Conservation (phyloP, 2,797 vertebrate species). For the Gadopsis bispinosus region DNA sequence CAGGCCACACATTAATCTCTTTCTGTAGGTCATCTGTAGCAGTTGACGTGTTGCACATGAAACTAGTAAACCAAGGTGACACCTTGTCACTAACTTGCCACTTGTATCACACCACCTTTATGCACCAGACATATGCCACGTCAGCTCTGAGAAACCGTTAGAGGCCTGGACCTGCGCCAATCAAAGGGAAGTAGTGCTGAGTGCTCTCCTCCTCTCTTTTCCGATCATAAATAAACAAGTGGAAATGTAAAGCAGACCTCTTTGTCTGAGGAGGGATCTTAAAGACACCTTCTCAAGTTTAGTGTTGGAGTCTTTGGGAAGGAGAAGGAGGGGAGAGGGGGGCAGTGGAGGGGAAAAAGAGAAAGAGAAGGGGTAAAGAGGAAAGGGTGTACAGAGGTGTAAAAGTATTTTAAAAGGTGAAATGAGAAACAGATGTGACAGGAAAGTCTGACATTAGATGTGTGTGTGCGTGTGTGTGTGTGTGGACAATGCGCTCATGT, state of each 20-base stretch:
- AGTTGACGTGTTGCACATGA: neutral
- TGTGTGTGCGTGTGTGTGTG: neutral
- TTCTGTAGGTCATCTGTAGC: neutral
- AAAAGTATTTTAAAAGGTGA: slow-evolving; percentile 14
- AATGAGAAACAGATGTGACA: slow-evolving; percentile 29
- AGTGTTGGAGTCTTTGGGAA: slow-evolving; percentile 35
- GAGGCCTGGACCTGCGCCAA: slow-evolving; percentile 2
- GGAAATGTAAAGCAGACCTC: slow-evolving; percentile 66
- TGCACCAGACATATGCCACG: neutral
- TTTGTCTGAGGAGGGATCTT: slow-evolving; percentile 39
- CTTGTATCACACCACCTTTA: neutral
- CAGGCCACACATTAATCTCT: neutral
- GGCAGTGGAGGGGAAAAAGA: neutral
- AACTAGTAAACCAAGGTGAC: neutral
- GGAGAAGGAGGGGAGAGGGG: slow-evolving; percentile 18
- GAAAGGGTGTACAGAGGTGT: slow-evolving; percentile 20
- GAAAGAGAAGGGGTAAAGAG: neutral
- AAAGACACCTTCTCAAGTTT: slow-evolving; percentile 56
- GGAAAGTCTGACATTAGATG: neutral
- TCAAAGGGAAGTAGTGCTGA: neutral
- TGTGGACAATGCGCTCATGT: neutral
- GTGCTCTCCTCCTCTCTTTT: slow-evolving; percentile 24
- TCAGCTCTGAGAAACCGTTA: slow-evolving; percentile 1
- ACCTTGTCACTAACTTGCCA: neutral
- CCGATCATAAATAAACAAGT: slow-evolving; percentile 65